Evolutionary conservation across 2,113 vertebrate genomes (phyloP).

Genomic region (Bos javanicus): DNA sequence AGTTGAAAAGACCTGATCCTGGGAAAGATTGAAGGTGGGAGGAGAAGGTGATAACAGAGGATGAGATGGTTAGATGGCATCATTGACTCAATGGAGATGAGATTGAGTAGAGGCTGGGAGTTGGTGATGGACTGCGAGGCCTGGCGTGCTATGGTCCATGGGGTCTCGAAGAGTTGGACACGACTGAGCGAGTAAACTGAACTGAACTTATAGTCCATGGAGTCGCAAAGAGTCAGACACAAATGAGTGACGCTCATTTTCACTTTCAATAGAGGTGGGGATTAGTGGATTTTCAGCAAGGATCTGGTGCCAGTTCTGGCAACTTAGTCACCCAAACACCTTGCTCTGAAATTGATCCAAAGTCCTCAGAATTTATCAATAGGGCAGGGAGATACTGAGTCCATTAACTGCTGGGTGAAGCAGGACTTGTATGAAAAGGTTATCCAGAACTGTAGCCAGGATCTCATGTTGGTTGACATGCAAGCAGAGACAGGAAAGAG

Average conservation of each 20-base stretch:
- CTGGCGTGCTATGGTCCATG: not conserved
- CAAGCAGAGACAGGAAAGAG: not conserved
- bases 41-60: not conserved
- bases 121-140: not conserved
- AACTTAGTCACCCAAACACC: not conserved
- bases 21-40: not conserved
- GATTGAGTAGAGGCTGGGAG: not conserved
- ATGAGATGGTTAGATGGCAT: not conserved
- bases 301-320: not conserved
- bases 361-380: not conserved
- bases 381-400: not conserved
- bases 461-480: not conserved
- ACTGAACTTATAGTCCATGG: not conserved
- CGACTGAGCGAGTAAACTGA: not conserved
- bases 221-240: not conserved
- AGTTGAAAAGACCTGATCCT: not conserved
- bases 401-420: not conserved
- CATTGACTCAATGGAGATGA: not conserved
- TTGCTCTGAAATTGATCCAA: not conserved
- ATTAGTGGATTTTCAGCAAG: not conserved
- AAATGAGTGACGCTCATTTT: not conserved
- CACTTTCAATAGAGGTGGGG: not conserved
- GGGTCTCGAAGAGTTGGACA: rapidly evolving
- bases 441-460: not conserved
- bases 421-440: not conserved